Conservation (phyloP, 1,140 invertebrate species). For the Cephus cinctus region DNA sequence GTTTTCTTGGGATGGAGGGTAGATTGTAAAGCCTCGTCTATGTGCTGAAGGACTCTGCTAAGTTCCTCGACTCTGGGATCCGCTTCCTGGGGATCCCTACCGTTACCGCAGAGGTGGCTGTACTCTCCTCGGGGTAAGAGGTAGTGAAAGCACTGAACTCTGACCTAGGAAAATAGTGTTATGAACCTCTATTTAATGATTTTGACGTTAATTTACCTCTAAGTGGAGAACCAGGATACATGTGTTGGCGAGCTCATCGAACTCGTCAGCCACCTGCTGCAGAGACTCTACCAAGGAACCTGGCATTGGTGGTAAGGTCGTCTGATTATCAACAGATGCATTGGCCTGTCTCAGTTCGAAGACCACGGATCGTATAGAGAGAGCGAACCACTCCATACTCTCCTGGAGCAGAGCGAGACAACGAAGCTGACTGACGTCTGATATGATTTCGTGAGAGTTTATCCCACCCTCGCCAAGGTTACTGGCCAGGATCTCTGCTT, state of each 20-base stretch:
- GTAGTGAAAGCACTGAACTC: slow-evolving; percentile 94
- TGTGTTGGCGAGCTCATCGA: slow-evolving; percentile 86
- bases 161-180: too few relatives aligned
- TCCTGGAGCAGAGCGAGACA: slow-evolving; percentile 88
- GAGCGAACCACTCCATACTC: slow-evolving; percentile 71
- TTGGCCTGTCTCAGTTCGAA: slow-evolving; percentile 35
- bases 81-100: slow-evolving; percentile 67
- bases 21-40: slow-evolving; percentile 76
- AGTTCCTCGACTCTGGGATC: slow-evolving; percentile 81
- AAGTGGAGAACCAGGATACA: slow-evolving; percentile 89
- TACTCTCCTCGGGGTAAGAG: slow-evolving; percentile 71
- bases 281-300: slow-evolving; percentile 36
- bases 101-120: slow-evolving; percentile 49
- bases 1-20: slow-evolving; percentile 75
- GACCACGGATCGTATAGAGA: slow-evolving; percentile 34
- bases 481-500: slow-evolving; percentile 88
- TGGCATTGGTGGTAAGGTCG: slow-evolving; percentile 43
- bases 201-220: slow-evolving; percentile 62
- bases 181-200: slow-evolving; percentile 4
- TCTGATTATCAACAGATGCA: slow-evolving; percentile 29
- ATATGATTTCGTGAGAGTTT: slow-evolving; percentile 80
- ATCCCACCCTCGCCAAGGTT: slow-evolving; percentile 85
- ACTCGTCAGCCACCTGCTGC: slow-evolving; percentile 69
- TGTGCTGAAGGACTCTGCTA: slow-evolving; percentile 73
- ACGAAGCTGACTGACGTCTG: slow-evolving; percentile 74